These are phyloP conservation scores for Vimba vimba DNA, from an alignment of 2,113 vertebrate genomes.

Conservation along the genomic window DNA sequence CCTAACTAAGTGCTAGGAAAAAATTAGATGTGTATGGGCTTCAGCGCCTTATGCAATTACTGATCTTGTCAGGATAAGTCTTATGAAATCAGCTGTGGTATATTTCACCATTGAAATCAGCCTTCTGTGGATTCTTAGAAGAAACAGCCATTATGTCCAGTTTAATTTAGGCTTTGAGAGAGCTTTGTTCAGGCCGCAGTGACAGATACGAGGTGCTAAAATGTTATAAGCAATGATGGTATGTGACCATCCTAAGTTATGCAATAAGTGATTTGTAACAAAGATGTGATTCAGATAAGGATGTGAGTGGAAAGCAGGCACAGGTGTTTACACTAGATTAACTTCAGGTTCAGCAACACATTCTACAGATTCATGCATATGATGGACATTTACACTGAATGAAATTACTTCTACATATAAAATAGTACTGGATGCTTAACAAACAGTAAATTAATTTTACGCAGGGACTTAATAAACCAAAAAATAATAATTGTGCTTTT, in stretches of 20 bases:
- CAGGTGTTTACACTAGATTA: background rate
- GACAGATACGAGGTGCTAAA: constrained; percentile 21
- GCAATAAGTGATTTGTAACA: constrained; percentile 49
- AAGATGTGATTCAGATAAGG: background rate
- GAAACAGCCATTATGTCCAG: constrained; percentile 28
- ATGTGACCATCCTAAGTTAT: constrained; percentile 25
- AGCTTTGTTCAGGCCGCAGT: background rate
- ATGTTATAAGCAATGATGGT: background rate
- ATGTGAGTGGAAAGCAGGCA: background rate
- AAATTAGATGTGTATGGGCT: background rate
- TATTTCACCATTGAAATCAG: constrained; percentile 51
- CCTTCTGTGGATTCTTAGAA: constrained; percentile 55
- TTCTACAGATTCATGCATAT: background rate
- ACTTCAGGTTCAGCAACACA: background rate
- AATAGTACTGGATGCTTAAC: background rate
- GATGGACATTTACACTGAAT: background rate
- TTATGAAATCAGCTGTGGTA: constrained; percentile 62
- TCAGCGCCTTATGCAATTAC: background rate
- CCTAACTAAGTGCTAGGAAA: background rate
- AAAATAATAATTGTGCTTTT: background rate
- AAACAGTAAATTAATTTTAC: background rate
- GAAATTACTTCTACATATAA: background rate
- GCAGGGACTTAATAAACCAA: background rate
- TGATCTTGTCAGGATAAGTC: constrained; percentile 10
- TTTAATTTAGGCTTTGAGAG: constrained; percentile 50